These are phyloP conservation scores for Drosophila bunnanda DNA, from an alignment of 2,888 invertebrate genomes.

Conservation along the genomic window DNA sequence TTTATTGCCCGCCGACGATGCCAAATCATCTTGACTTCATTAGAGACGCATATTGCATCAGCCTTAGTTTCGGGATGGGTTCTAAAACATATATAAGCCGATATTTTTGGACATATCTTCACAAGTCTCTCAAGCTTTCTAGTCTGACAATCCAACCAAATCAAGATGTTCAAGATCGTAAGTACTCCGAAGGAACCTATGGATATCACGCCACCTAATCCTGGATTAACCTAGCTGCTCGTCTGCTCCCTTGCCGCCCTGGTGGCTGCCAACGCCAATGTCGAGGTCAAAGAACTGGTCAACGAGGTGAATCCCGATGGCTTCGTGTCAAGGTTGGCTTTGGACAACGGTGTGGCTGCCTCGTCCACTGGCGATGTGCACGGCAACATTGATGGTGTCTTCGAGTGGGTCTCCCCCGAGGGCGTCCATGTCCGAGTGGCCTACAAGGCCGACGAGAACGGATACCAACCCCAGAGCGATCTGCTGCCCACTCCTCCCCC, in stretches of 20 bases:
- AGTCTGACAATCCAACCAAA: conserved; percentile 38
- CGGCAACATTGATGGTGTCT: conserved; percentile 71
- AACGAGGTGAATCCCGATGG: conserved; percentile 76
- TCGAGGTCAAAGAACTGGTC: conserved; percentile 49
- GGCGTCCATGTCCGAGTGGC: conserved; percentile 67
- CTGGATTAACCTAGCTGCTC: conserved; percentile 53
- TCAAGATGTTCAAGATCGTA: conserved; percentile 73
- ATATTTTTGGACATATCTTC: conserved; percentile 7
- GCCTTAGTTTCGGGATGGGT: conserved; percentile 7
- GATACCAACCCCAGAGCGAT: conserved; percentile 70
- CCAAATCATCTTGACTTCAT: conserved; percentile 26
- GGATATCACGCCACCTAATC: conserved; percentile 11
- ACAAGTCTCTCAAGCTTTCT: conserved; percentile 65
- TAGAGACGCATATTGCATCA: conserved; percentile 30
- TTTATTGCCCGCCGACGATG: conserved; percentile 12
- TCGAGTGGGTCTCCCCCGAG: conserved; percentile 72
- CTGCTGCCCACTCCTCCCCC: conserved; percentile 67
- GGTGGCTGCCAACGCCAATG: conserved; percentile 56
- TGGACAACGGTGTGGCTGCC: conserved; percentile 63
- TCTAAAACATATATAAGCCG: conserved; percentile 58
- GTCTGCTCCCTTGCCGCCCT: conserved; percentile 64
- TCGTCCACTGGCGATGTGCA: conserved; percentile 67
- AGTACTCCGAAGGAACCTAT: conserved; percentile 34
- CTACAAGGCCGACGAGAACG: conserved; percentile 79
- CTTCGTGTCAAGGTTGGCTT: conserved; percentile 58